Conservation (phyloP, 2,113 vertebrate genomes). For the Vimba vimba region DNA sequence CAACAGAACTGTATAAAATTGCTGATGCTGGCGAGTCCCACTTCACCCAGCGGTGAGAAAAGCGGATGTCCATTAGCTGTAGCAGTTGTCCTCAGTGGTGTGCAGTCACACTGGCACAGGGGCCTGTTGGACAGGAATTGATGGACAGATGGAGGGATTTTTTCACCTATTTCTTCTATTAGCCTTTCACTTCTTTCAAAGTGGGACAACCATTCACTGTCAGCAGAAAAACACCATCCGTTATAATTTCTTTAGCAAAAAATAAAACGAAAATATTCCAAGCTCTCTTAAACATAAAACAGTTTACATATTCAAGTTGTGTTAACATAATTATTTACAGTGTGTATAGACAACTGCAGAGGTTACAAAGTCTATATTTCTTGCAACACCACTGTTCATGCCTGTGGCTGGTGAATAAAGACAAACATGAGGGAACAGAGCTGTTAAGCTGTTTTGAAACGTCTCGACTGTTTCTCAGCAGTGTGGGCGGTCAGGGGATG, state of each 20-base stretch:
- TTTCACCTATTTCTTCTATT: constrained; percentile 26
- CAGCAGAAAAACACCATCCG: constrained; percentile 4
- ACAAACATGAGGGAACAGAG: not conserved
- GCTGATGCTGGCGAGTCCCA: constrained; percentile 61
- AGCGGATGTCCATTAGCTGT: constrained; percentile 62
- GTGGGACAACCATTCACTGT: constrained; percentile 17
- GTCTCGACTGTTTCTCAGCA: not conserved
- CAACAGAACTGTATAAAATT: constrained; percentile 59
- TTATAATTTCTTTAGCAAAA: not conserved
- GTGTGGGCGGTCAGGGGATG: constrained; percentile 11
- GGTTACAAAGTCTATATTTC: not conserved
- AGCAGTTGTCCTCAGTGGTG: constrained; percentile 50
- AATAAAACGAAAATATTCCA: not conserved
- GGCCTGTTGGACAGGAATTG: constrained; percentile 32
- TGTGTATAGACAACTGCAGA: not conserved
- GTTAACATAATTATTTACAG: not conserved
- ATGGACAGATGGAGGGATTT: constrained; percentile 42
- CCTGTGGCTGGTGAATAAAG: not conserved
- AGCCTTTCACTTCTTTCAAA: constrained; percentile 19
- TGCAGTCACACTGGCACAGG: constrained; percentile 52
- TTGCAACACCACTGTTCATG: not conserved
- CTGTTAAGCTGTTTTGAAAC: not conserved
- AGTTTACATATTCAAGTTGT: not conserved
- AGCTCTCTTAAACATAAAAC: not conserved
- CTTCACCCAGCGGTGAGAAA: constrained; percentile 51